A percentile compares a stretch with the other conserved stretches of the same genome.
Conservation (phyloP, 2,888 invertebrate species). For the Muschampia plurimacula region DNA sequence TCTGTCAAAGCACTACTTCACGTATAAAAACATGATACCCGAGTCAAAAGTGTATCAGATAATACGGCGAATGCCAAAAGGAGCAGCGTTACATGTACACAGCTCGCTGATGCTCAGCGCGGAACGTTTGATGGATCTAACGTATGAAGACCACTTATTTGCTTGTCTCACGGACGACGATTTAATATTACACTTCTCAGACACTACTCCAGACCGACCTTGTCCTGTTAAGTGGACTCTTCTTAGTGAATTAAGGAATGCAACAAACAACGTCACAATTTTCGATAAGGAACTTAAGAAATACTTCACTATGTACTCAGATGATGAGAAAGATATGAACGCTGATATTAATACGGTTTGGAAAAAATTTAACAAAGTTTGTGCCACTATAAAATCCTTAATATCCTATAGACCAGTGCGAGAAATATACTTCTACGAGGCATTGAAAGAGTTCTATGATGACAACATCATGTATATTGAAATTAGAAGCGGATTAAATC, state of each 20-base stretch:
- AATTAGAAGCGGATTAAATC: slow-evolving; percentile 85
- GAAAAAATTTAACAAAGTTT: slow-evolving; percentile 84
- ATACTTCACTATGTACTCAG: slow-evolving; percentile 80
- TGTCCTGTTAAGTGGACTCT: slow-evolving; percentile 78
- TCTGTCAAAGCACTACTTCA: slow-evolving; percentile 88
- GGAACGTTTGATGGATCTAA: slow-evolving; percentile 86
- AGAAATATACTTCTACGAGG: slow-evolving; percentile 87
- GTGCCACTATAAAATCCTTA: slow-evolving; percentile 80
- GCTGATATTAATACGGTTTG: slow-evolving; percentile 85
- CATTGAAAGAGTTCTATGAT: slow-evolving; percentile 86
- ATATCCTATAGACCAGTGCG: slow-evolving; percentile 87
- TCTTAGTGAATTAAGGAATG: slow-evolving; percentile 76
- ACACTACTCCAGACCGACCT: slow-evolving; percentile 59
- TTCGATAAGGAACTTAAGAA: slow-evolving; percentile 84
- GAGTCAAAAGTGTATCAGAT: slow-evolving; percentile 88
- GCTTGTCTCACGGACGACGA: slow-evolving; percentile 68
- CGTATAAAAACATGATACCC: slow-evolving; percentile 84
- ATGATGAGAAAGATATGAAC: slow-evolving; percentile 58
- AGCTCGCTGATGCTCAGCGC: slow-evolving; percentile 87
- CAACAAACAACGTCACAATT: slow-evolving; percentile 64
- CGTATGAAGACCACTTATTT: slow-evolving; percentile 87
- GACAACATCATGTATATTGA: slow-evolving; percentile 91
- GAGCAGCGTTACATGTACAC: slow-evolving; percentile 89
- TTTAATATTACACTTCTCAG: slow-evolving; percentile 70
- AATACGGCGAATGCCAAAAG: slow-evolving; percentile 90